phyloP scores from a whole-genome alignment of 2,113 vertebrate species.

The Pholis gunnellus region DNA sequence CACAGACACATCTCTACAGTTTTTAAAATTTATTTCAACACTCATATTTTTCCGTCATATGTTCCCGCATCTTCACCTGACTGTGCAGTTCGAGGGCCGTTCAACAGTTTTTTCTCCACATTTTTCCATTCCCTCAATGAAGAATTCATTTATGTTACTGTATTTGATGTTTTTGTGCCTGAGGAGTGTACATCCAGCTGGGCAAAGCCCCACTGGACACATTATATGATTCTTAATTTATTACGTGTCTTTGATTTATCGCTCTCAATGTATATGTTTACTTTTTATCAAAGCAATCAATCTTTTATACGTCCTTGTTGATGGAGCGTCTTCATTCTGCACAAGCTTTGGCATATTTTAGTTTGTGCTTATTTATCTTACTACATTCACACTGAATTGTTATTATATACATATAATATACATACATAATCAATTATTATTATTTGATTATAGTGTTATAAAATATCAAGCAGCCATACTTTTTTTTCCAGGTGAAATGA shows the following conservation, averaged over 20 bases:
- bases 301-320: not conserved
- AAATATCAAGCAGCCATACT: not conserved
- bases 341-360: not conserved
- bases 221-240: not conserved
- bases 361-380: not conserved
- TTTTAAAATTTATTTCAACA: not conserved
- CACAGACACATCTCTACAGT: not conserved
- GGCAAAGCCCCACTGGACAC: not conserved
- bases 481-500: not conserved
- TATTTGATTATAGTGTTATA: not conserved
- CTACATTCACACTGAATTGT: not conserved
- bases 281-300: not conserved
- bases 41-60: not conserved
- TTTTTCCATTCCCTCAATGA: not conserved
- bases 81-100: not conserved
- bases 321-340: not conserved
- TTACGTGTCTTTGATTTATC: not conserved
- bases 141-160: not conserved
- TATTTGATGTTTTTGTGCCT: not conserved
- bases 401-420: not conserved
- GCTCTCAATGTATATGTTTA: not conserved
- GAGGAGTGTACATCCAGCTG: not conserved
- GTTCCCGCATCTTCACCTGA: not conserved
- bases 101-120: not conserved
- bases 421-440: not conserved